Conservation (phyloP, 2,797 vertebrate genomes). For the Limnodromus scolopaceus region DNA sequence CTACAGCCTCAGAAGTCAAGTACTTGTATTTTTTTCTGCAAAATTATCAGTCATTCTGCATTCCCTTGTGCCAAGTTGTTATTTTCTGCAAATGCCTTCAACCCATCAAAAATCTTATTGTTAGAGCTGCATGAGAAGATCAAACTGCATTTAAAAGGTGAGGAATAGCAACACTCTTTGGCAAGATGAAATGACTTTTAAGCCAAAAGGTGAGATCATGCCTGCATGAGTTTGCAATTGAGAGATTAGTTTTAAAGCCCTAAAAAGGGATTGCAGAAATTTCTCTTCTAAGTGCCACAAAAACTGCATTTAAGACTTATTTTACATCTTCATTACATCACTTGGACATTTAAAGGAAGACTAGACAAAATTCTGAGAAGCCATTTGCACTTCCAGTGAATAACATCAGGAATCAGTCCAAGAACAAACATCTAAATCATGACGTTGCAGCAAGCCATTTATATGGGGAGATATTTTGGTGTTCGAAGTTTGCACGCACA, state of each 20-base stretch:
- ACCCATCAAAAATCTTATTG: constrained; percentile 1
- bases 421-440: constrained; percentile 30
- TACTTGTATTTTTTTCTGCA: background rate
- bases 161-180: constrained; percentile 36
- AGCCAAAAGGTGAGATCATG: constrained; percentile 59
- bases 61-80: constrained; percentile 32
- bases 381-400: background rate
- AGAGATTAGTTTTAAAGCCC: constrained; percentile 8
- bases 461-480: background rate
- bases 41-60: constrained; percentile 41
- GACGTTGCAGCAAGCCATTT: background rate
- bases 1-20: constrained; percentile 11
- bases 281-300: background rate
- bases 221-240: background rate
- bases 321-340: constrained; percentile 36
- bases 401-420: background rate
- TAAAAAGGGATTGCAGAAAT: constrained; percentile 10
- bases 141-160: constrained; percentile 40
- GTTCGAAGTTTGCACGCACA: accelerated
- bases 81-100: constrained; percentile 47
- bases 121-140: constrained; percentile 24
- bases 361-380: constrained; percentile 6
- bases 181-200: constrained; percentile 17
- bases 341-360: background rate
- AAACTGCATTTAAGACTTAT: background rate